These are phyloP conservation scores for Brachionus sp. DNA, from an alignment of 1,140 invertebrate genomes.

Conservation along the genomic window DNA sequence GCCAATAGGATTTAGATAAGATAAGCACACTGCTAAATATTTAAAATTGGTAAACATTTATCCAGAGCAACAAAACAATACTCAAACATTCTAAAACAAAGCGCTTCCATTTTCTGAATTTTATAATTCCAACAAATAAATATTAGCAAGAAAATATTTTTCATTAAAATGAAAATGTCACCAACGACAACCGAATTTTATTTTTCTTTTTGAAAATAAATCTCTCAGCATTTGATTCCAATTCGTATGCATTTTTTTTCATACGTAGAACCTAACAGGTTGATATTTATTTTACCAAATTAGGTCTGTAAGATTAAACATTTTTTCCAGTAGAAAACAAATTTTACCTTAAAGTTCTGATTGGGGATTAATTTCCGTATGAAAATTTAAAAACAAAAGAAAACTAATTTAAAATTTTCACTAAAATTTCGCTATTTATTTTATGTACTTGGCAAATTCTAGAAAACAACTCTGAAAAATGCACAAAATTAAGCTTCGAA, in stretches of 20 bases:
- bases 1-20: background rate
- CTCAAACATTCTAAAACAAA: conserved; percentile 1
- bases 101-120: conserved; percentile 4
- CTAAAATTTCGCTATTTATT: background rate
- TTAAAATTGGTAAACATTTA: conserved; percentile 1
- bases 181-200: conserved; percentile 39
- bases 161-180: conserved; percentile 30
- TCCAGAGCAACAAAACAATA: background rate
- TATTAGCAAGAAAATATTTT: background rate
- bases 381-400: background rate
- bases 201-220: conserved; percentile 18
- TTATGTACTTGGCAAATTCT: background rate
- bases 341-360: background rate
- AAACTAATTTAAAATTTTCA: background rate
- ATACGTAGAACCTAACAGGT: background rate
- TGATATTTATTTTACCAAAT: background rate
- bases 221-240: conserved; percentile 14
- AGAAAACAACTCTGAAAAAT: background rate
- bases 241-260: background rate
- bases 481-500: background rate
- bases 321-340: background rate
- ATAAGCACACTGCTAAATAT: conserved; percentile 23
- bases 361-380: background rate
- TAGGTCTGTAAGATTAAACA: background rate
- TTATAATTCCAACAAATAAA: conserved; percentile 10